A percentile compares a stretch with the other conserved stretches of the same genome.
Evolutionary conservation across 1,140 invertebrate species (phyloP).

Genomic region (Meloidogyne exigua): DNA sequence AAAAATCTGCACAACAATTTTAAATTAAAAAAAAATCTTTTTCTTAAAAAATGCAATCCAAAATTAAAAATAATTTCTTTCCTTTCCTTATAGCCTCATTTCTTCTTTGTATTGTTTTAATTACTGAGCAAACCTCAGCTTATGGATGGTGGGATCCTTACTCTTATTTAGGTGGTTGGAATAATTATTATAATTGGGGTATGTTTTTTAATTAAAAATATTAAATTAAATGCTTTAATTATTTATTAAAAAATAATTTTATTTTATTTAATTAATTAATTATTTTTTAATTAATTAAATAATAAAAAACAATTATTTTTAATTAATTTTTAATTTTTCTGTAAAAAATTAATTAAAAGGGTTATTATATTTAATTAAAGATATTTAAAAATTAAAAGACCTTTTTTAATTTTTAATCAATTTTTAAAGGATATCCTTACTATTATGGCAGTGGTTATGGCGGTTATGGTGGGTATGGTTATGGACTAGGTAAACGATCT

Average conservation of each 20-base stretch:
- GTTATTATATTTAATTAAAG: too few species aligned
- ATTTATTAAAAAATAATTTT: too few species aligned
- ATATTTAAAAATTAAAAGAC: too few species aligned
- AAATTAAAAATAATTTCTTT: slow-evolving; percentile 9
- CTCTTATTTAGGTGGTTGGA: not conserved
- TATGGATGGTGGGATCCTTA: not conserved
- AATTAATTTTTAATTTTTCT: too few species aligned
- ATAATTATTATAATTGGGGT: not conserved
- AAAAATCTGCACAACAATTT: not conserved
- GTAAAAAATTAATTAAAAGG: too few species aligned
- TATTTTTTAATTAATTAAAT: too few species aligned
- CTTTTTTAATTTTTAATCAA: too few species aligned
- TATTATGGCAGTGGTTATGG: slow-evolving; percentile 10
- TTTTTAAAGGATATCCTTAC: slow-evolving; percentile 17
- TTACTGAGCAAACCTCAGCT: not conserved
- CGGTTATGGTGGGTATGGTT: not conserved
- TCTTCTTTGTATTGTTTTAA: not conserved
- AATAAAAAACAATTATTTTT: too few species aligned
- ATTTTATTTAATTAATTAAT: not conserved
- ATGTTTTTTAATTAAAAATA: not conserved
- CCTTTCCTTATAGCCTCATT: not conserved
- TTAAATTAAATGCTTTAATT: too few species aligned
- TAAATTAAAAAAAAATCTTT: not conserved
- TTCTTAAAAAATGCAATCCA: not conserved
- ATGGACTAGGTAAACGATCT: slow-evolving; percentile 14